Base-by-base conservation (phyloP, 2,888 invertebrate genomes). In the Leucozona laternaria region DNA sequence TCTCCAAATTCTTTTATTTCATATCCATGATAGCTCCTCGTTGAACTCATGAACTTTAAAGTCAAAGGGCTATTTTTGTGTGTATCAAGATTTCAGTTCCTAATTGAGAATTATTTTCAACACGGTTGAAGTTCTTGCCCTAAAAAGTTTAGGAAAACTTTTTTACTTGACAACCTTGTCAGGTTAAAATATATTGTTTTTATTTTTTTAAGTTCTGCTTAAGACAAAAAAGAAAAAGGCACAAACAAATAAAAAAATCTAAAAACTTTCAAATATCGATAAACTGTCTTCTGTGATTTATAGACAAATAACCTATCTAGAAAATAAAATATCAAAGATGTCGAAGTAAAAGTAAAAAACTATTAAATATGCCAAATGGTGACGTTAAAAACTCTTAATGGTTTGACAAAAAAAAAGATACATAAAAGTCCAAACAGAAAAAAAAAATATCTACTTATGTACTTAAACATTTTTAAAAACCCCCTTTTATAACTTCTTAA, bases 401-500 rank as follows among this genome's bases (percentile, higher is more conserved):
- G 0, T 50, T 15, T 50, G 2, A 6, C 13, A 25, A 50, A 31
- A 1, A 5, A 7, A 50, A 31, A 10, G 4, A 11, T 2, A 17
- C 2, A 8, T n/a, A 17, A 57, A 28, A 57, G 10, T 55, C 10
- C 2, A 25, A 13, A 22, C 10, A 48, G 11, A 50, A 50, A 50
- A 13, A 25, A 20, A 22, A 15, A 17, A 17, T 11, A 20, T 48
- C 17, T 48, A 48, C 17, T 11, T 10, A n/a, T n/a, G n/a, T n/a
- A 11, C 15, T 55, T n/a, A 53, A 50, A n/a, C 1, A 13, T 15
- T 15, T 40, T 22, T 15, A 17, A 31, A 17, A 34, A 11, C 11
- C 4, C 11, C 17, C 2, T 13, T 34, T 20, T 34, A 58, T 13
- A 37, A n/a, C 58, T 76, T 76, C 50, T 66, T 71, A 71, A 76